Percentiles rank a stretch among this genome's conserved stretches.
Evolutionary conservation across 2,888 invertebrate genomes (phyloP).

Genomic region (Conops quadrifasciatus): DNA sequence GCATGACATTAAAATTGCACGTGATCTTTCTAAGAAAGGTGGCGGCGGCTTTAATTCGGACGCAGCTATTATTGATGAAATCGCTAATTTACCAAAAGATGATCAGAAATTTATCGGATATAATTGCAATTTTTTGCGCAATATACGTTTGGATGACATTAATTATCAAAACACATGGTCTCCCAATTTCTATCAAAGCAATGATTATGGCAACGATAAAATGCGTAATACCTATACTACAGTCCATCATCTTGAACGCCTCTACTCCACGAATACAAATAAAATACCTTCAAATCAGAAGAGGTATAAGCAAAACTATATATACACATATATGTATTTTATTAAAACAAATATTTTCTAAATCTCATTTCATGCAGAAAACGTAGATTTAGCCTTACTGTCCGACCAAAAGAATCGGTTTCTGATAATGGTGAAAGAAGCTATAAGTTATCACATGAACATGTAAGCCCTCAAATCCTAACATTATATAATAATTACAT

Average conservation of each 20-base stretch:
- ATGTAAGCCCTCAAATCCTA: conserved; percentile 36
- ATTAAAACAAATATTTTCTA: background rate
- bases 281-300: conserved; percentile 38
- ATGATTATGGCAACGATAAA: conserved; percentile 37
- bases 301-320: conserved; percentile 33
- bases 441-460: conserved; percentile 40
- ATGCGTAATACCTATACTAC: conserved; percentile 48
- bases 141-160: conserved; percentile 47
- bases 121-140: conserved; percentile 50
- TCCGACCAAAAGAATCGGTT: conserved; percentile 40
- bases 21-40: conserved; percentile 67
- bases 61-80: conserved; percentile 59
- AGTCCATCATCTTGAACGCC: conserved; percentile 54
- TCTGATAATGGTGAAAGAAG: conserved; percentile 35
- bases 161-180: conserved; percentile 62
- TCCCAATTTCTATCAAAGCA: conserved; percentile 51
- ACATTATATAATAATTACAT: background rate
- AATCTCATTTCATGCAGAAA: conserved; percentile 19
- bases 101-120: conserved; percentile 52
- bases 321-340: background rate
- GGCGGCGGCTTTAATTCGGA: conserved; percentile 59
- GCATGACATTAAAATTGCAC: conserved; percentile 71
- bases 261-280: conserved; percentile 51
- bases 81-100: conserved; percentile 53
- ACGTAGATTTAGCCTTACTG: conserved; percentile 41